Evolutionary conservation across 2,888 invertebrate genomes (phyloP).

Genomic region (Marasmarcha lunaedactyla): DNA sequence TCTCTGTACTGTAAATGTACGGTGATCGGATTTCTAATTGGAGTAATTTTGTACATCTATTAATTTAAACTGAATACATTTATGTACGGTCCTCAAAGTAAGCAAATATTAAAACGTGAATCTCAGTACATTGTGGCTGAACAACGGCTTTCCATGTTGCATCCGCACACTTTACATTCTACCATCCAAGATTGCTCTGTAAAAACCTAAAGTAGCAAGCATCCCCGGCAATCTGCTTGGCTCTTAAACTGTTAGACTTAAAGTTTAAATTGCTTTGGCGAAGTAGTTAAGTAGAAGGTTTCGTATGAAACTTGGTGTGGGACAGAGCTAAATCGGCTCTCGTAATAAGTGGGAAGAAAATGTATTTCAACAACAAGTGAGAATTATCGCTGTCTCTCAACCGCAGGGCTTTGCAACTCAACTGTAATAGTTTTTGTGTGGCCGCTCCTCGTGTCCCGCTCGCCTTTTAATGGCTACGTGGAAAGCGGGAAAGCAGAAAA

Average conservation of each 20-base stretch:
- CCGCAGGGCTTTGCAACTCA: constrained; percentile 36
- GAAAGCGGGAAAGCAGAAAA: too few species aligned
- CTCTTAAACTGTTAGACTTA: constrained; percentile 26
- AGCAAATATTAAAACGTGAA: too few species aligned
- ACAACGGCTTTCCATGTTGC: constrained; percentile 23
- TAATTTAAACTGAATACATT: too few species aligned
- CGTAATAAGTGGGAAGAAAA: constrained; percentile 56
- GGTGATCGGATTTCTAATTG: too few species aligned
- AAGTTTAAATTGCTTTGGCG: constrained; percentile 35
- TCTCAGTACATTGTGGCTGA: constrained; percentile 6
- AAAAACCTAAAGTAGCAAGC: constrained; percentile 16
- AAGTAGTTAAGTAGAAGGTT: constrained; percentile 5
- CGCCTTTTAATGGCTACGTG: neutral
- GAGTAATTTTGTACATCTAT: too few species aligned
- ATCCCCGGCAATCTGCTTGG: constrained; percentile 6
- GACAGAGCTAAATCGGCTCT: constrained; percentile 61
- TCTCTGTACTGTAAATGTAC: too few species aligned
- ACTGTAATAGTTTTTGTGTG: constrained; percentile 28
- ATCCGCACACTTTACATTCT: constrained; percentile 49
- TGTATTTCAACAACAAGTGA: constrained; percentile 58
- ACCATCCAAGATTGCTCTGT: constrained; percentile 31
- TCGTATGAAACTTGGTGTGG: neutral
- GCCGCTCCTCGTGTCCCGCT: constrained; percentile 3
- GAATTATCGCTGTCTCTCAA: constrained; percentile 54
- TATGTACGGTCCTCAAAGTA: too few species aligned